Conservation (phyloP, 2,888 invertebrate species). For the Andrena trimmerana region DNA sequence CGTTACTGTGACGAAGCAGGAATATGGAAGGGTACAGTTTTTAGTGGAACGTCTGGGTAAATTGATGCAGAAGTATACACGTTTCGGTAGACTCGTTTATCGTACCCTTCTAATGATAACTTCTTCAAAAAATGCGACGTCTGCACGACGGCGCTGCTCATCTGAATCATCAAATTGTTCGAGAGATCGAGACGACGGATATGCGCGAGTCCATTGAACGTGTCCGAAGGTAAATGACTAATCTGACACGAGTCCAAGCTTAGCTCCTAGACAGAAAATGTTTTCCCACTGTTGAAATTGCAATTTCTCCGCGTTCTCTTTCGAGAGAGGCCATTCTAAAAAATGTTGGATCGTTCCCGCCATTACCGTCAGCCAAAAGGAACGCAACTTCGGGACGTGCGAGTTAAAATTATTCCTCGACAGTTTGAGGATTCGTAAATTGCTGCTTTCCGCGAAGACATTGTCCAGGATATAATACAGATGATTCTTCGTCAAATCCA, state of each 20-base stretch:
- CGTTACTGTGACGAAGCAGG: too few species aligned
- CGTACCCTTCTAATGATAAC: conserved; percentile 76
- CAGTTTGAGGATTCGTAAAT: conserved; percentile 79
- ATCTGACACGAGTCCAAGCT: conserved; percentile 78
- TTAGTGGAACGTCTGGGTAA: neutral
- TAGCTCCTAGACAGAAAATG: conserved; percentile 72
- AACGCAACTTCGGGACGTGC: conserved; percentile 77
- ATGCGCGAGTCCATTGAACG: conserved; percentile 74
- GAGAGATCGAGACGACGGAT: conserved; percentile 79
- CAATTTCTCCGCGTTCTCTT: neutral
- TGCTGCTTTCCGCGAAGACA: conserved; percentile 82
- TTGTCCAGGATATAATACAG: conserved; percentile 83
- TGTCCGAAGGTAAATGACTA: conserved; percentile 73
- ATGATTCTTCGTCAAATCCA: conserved; percentile 85
- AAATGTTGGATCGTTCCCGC: neutral
- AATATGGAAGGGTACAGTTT: neutral
- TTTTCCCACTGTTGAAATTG: neutral
- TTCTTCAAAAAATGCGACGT: conserved; percentile 63
- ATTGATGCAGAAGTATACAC: neutral
- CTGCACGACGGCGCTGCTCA: conserved; percentile 68
- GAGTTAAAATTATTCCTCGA: conserved; percentile 81
- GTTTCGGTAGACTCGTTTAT: neutral
- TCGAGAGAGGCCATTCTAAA: too few species aligned
- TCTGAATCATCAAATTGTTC: conserved; percentile 77
- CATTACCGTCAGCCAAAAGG: conserved; percentile 77